These are phyloP conservation scores for Chondrosia reniformis DNA, from an alignment of 37 sponge, comb jelly and placozoan genomes.

Conservation along the genomic window DNA sequence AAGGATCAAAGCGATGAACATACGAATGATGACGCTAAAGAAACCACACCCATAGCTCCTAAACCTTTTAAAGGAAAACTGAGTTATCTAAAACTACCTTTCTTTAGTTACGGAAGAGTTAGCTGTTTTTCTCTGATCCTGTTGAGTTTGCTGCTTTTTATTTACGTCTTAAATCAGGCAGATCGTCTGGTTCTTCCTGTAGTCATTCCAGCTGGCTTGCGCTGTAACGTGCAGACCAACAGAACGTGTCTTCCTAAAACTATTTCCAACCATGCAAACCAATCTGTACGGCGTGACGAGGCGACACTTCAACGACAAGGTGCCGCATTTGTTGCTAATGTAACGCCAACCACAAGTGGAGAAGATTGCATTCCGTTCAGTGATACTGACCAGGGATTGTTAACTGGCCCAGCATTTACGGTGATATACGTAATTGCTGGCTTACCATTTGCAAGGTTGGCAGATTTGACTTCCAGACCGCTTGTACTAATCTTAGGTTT, in stretches of 20 bases:
- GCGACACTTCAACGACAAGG: not conserved
- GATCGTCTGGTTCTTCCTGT: slow-evolving; percentile 83
- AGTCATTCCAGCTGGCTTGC: slow-evolving; percentile 69
- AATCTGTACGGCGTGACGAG: not conserved
- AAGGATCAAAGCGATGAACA: not conserved
- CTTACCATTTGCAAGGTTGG: slow-evolving; percentile 70
- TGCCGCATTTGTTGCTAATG: not conserved
- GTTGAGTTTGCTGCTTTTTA: slow-evolving; percentile 48
- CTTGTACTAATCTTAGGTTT: slow-evolving; percentile 66
- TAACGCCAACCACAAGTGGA: not conserved
- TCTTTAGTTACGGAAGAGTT: slow-evolving; percentile 24
- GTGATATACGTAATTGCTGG: slow-evolving; percentile 82
- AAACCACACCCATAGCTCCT: not conserved
- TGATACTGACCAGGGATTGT: slow-evolving; percentile 72
- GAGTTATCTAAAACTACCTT: slow-evolving; percentile 7
- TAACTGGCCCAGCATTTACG: slow-evolving; percentile 83
- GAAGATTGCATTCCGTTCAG: slow-evolving; percentile 64
- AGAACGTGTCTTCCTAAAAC: not conserved
- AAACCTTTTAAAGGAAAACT: not conserved
- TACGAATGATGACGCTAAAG: not conserved
- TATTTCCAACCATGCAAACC: not conserved
- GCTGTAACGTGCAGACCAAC: slow-evolving; percentile 26
- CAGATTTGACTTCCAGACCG: slow-evolving; percentile 65
- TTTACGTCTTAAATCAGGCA: slow-evolving; percentile 86
- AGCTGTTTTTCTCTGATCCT: slow-evolving; percentile 58